Percentiles rank a stretch among this genome's conserved stretches.
phyloP scores from a whole-genome alignment of 2,888 invertebrate genomes.

The Macrophya annulata region DNA sequence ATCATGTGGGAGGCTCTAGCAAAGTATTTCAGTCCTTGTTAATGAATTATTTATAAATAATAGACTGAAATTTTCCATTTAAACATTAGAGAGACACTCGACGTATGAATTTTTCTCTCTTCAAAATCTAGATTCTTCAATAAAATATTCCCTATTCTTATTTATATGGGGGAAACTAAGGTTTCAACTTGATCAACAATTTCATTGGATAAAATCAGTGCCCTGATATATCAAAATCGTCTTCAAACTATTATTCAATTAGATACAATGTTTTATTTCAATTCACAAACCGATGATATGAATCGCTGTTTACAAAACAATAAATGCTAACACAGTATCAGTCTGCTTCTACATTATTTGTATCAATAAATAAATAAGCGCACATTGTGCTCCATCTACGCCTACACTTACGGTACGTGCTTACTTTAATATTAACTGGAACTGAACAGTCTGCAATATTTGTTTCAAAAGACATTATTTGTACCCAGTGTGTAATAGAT shows the following conservation, averaged over 20 bases:
- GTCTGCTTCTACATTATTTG: neutral
- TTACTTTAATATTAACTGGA: neutral
- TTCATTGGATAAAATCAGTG: neutral
- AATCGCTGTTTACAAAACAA: neutral
- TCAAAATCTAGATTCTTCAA: neutral
- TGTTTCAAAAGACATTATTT: neutral
- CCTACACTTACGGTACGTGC: neutral
- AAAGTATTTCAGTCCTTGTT: slow-evolving; percentile 1
- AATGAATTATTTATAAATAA: neutral
- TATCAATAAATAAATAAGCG: neutral
- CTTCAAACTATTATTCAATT: neutral
- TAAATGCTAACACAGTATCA: slow-evolving; percentile 14
- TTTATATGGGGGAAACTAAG: neutral
- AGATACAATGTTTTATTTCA: neutral
- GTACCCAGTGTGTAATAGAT: neutral
- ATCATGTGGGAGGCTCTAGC: slow-evolving; percentile 10
- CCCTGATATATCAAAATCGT: neutral
- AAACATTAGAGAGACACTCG: neutral
- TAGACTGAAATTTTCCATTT: neutral
- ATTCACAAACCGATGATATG: neutral
- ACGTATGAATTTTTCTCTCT: neutral
- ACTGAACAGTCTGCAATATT: neutral
- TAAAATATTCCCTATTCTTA: neutral
- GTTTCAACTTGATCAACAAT: neutral
- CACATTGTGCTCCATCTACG: neutral